Conservation (phyloP, 2,113 vertebrate species). For the Benitochromis conjunctus region DNA sequence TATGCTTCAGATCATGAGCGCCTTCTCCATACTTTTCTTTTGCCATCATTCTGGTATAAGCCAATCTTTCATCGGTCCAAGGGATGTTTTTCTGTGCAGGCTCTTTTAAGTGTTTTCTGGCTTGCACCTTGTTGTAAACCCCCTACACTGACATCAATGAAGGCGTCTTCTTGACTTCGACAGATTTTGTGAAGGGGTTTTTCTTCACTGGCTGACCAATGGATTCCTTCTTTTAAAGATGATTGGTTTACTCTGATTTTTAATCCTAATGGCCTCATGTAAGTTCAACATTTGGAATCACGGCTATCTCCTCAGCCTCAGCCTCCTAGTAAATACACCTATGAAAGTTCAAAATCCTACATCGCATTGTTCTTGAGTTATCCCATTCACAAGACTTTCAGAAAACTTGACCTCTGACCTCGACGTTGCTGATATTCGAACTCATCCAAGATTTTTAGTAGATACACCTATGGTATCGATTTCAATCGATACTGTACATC, state of each 20-base stretch:
- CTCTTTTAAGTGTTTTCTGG: not conserved
- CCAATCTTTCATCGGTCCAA: not conserved
- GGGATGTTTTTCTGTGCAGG: not conserved
- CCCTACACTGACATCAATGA: not conserved
- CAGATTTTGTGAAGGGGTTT: not conserved
- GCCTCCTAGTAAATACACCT: not conserved
- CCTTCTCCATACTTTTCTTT: not conserved
- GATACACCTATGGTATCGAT: not conserved
- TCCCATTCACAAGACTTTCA: not conserved
- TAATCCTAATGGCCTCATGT: not conserved
- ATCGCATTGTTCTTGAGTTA: not conserved
- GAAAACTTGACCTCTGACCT: not conserved
- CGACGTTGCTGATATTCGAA: rapidly evolving
- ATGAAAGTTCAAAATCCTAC: not conserved
- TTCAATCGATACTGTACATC: not conserved
- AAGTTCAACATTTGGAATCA: not conserved
- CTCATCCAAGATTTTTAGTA: not conserved
- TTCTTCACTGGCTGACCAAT: not conserved
- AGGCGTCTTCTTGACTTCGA: not conserved
- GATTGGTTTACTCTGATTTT: not conserved
- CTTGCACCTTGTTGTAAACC: not conserved
- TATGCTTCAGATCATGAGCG: not conserved
- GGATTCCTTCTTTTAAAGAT: not conserved
- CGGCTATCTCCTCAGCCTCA: not conserved
- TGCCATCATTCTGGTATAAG: not conserved